Evolutionary conservation across 2,113 vertebrate genomes (phyloP).

Genomic region (Crocuta crocuta): DNA sequence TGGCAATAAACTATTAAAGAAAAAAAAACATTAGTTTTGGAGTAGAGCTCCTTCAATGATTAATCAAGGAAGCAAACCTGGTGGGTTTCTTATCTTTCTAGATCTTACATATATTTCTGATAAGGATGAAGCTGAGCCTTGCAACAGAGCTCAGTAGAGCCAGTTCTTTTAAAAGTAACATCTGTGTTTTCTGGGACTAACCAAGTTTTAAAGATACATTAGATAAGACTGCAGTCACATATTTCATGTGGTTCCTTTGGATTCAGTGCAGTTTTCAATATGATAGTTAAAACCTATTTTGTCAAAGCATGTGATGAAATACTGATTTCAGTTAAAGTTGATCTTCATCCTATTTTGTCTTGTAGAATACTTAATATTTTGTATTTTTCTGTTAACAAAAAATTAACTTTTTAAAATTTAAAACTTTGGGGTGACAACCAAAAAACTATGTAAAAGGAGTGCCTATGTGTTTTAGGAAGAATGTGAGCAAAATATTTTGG

Average conservation of each 20-base stretch:
- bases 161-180: neutral
- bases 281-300: constrained; percentile 61
- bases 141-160: neutral
- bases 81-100: neutral
- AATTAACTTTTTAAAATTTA: constrained; percentile 33
- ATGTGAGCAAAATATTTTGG: neutral
- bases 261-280: constrained; percentile 50
- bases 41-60: neutral
- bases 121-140: neutral
- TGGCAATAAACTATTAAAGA: too few relatives aligned
- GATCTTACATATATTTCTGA: neutral
- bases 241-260: constrained; percentile 37
- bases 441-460: constrained; percentile 24
- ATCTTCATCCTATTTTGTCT: constrained; percentile 52
- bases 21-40: neutral
- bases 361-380: constrained; percentile 62
- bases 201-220: constrained; percentile 38
- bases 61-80: neutral
- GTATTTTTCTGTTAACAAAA: neutral
- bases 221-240: constrained; percentile 38
- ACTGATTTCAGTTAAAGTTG: constrained; percentile 49
- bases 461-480: neutral
- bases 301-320: constrained; percentile 58
- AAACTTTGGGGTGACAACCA: neutral
- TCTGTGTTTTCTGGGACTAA: constrained; percentile 25